Percentiles rank a stretch among this genome's conserved stretches.
Evolutionary conservation across 2,113 vertebrate species (phyloP).

Genomic region (Coregonus clupeaformis): DNA sequence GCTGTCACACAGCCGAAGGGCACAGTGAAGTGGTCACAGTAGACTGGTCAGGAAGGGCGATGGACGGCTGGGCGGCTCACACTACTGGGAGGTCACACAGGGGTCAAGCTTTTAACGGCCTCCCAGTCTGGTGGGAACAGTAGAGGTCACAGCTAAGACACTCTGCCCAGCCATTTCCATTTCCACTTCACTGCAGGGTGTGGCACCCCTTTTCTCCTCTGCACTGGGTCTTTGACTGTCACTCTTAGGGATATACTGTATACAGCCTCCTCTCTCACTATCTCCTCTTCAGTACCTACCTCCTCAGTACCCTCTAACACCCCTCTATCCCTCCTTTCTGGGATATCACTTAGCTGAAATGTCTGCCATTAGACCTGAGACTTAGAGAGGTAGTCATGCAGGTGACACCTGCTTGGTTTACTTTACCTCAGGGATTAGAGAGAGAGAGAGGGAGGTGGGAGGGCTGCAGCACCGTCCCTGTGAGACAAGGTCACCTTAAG

Average conservation of each 20-base stretch:
- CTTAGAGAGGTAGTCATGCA: conserved; percentile 14
- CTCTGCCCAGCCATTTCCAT: background rate
- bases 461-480: conserved; percentile 39
- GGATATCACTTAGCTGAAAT: background rate
- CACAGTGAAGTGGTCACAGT: background rate
- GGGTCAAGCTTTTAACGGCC: background rate
- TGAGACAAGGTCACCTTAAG: conserved; percentile 65
- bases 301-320: background rate
- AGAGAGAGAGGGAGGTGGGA: conserved; percentile 4
- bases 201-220: background rate
- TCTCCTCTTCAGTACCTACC: background rate
- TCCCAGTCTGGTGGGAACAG: background rate
- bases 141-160: background rate
- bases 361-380: background rate
- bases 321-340: background rate
- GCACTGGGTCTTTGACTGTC: background rate
- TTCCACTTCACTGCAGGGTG: background rate
- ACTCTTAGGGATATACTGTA: background rate
- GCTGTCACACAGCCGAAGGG: background rate
- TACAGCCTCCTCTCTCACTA: background rate
- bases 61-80: background rate
- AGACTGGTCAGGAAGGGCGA: background rate
- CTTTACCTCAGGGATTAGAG: conserved; percentile 37
- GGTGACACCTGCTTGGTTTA: conserved; percentile 41
- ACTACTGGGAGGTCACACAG: background rate